phyloP scores from a whole-genome alignment of 2,888 invertebrate genomes.

The Drosophila anceps region DNA sequence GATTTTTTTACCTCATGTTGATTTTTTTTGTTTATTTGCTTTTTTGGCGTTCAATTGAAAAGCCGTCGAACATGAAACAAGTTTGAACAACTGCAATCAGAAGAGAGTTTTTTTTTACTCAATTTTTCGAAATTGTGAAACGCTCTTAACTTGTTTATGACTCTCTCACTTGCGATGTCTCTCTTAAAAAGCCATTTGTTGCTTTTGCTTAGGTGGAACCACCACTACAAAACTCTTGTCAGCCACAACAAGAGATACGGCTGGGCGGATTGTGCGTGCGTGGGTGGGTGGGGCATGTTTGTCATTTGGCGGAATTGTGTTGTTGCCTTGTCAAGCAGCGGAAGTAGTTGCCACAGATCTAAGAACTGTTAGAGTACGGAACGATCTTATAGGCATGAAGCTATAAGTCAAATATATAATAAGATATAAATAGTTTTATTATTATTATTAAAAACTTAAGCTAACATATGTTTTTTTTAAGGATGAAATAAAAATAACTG shows the following conservation, averaged over 20 bases:
- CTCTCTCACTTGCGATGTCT: neutral
- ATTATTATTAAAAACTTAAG: no score
- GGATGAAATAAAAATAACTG: no score
- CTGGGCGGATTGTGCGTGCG: constrained; percentile 4
- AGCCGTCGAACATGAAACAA: constrained; percentile 59
- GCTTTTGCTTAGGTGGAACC: constrained; percentile 51
- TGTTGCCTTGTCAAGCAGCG: constrained; percentile 42
- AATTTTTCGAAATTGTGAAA: constrained; percentile 35
- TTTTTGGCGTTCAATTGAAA: constrained; percentile 40
- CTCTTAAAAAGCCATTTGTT: constrained; percentile 64
- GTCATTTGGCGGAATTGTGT: constrained; percentile 53
- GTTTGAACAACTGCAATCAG: constrained; percentile 44
- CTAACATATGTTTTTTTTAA: no score
- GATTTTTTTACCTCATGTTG: constrained; percentile 4
- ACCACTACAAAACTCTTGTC: constrained; percentile 13
- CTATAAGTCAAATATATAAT: neutral
- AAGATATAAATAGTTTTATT: neutral
- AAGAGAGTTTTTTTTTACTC: constrained; percentile 32
- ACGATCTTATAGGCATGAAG: neutral
- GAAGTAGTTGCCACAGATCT: constrained; percentile 15
- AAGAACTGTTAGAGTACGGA: constrained; percentile 1
- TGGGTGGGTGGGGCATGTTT: constrained; percentile 27
- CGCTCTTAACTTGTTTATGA: constrained; percentile 30
- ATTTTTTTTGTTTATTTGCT: neutral
- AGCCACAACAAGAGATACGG: constrained; percentile 9